Base-by-base conservation (phyloP, 1,140 invertebrate genomes). In the Cyclargus thomasi region DNA sequence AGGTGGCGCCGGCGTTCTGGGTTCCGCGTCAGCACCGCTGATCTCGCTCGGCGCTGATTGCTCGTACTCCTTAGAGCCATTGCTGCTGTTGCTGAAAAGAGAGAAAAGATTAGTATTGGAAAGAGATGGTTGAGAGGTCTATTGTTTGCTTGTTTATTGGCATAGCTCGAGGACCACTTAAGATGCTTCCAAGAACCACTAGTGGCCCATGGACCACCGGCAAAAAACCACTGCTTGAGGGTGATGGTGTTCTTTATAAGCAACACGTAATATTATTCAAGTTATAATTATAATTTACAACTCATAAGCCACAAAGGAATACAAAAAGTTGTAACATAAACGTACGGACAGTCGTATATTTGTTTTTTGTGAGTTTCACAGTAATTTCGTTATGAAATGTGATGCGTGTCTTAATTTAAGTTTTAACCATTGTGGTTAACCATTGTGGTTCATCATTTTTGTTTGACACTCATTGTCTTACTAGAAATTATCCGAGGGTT, bases 41-140 rank as follows among this genome's bases (percentile, higher is more conserved):
- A 79, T 83, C 70, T 86, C 87, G 63, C 83, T 80, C n/a, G 82
- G 80, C 0, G 83, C 85, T 29, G 83, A 86, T 67, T 85, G 85
- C 72, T 90, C 87, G 64, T 84, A 88, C 68, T 90, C 87, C 23
- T 79, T 78, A 1, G 85, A 88, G 14, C 79, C 75, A 55, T 88
- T 90, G 72, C 81, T 85, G 71, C 80, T 82, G 57, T 84, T 87
- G 59, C 85, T 87, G 73, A 64, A 55, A 57, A 78, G 22, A 65
- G 74, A 70, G 67, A 69, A 69, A 55, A 16, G 3, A 36, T 35
- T 35, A 47, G 39, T 47, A 8, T 3, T 29, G 8, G 14, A 47
- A 47, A 47, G 14, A 47, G 39, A 47, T 4, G 29, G 29, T 29
- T 29, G 29, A 5, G 29, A 0, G 0, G 29, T 29, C 29, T n/a